These are phyloP conservation scores for Sigmodon hispidus DNA, from an alignment of 2,113 vertebrate species.

Conservation along the genomic window DNA sequence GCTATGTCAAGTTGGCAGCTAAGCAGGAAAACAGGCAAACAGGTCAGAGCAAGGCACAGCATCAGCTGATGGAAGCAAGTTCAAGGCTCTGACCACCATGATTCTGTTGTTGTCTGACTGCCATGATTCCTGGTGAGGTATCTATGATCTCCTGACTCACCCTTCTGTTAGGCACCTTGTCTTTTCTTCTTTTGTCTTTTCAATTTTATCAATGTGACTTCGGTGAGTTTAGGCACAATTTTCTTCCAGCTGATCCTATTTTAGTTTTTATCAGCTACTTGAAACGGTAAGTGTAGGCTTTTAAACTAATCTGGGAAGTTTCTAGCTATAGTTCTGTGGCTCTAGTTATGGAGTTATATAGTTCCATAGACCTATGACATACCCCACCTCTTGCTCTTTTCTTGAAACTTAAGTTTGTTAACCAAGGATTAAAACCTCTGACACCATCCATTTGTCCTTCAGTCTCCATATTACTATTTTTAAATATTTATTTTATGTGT, in stretches of 20 bases:
- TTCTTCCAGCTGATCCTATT: background rate
- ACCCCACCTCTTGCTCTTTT: background rate
- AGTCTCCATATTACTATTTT: background rate
- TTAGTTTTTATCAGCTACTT: background rate
- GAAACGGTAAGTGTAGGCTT: background rate
- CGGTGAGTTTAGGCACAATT: background rate
- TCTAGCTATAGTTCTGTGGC: background rate
- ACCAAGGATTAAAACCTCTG: background rate
- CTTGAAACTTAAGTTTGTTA: background rate
- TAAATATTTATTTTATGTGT: background rate
- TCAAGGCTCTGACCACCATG: rapidly evolving
- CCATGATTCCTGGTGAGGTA: background rate
- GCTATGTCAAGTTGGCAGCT: background rate
- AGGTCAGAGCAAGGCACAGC: background rate
- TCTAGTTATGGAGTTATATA: background rate
- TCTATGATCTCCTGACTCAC: rapidly evolving
- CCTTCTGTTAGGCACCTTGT: rapidly evolving
- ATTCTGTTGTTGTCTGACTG: background rate
- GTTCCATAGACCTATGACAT: background rate
- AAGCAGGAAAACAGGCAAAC: background rate
- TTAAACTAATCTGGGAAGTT: background rate
- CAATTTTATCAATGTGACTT: background rate
- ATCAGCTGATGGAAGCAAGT: background rate
- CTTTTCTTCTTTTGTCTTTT: background rate
- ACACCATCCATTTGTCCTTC: background rate